Base-by-base conservation (phyloP, 2,113 vertebrate species). In the Oceanodroma tethys region DNA sequence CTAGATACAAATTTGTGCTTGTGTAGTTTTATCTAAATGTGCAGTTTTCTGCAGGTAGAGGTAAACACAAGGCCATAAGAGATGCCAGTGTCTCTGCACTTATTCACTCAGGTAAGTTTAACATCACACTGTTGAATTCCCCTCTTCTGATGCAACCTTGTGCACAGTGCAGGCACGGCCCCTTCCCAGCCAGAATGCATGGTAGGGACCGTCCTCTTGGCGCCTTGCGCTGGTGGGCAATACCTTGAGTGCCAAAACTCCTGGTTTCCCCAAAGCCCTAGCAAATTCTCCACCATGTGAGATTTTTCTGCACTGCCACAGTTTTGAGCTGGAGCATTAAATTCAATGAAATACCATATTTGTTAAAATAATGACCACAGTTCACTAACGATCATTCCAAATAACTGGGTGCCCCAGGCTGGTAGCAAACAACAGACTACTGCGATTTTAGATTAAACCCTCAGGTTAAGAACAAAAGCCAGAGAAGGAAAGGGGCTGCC, bases 141-240 rank as follows among this genome's bases (percentile, higher is more conserved):
- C 7, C 16, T 70, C 7, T 4, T 16, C 21, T 16, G 15, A 38
- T n/a, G 43, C 26, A 96, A 29, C 8, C 15, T 38, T 29, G 23
- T 13, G 32, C 26, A n/a, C 10, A 47, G 81, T 4, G 2, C 34
- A 73, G 43, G 22, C 10, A 26, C 30, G 42, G 36, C 13, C 7
- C 36, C 59, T 67, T 78, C 27, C 52, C 70, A 52, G 38, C 8
- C 18, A 65, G 60, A 60, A 52, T 6, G 9, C 13, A 66, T 2
- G 4, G 13, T 18, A 50, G 8, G 7, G 16, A 60, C 9, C 0
- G 0, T 55, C 23, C 53, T 48, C 14, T 21, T 2, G 1, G 23
- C 9, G 47, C 58, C 42, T 73, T 15, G 4, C 1, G 4, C 23
- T 38, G 65, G 11, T 32, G 27, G 11, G 6, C 25, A 73, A 30